These are phyloP conservation scores for Cartodere bifasciata DNA, from an alignment of 2,888 invertebrate genomes.

Conservation along the genomic window DNA sequence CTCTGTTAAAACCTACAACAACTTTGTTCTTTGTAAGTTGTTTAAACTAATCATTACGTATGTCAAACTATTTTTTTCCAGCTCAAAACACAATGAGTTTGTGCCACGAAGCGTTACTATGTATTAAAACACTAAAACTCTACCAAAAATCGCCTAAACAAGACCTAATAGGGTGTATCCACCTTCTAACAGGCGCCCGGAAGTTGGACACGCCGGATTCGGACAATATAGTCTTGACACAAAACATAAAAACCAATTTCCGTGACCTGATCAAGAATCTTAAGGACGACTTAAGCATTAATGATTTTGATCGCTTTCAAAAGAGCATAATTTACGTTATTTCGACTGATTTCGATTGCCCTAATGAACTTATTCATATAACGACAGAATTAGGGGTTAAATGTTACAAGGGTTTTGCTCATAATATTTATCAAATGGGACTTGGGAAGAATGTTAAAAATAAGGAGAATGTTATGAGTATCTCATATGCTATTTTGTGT, in stretches of 20 bases:
- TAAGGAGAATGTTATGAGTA: neutral
- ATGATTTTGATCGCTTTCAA: too few species aligned
- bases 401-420: neutral
- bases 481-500: neutral
- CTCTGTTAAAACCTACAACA: neutral
- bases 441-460: neutral
- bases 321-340: too few species aligned
- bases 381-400: neutral
- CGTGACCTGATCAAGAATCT: too few species aligned
- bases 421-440: slow-evolving; percentile 1
- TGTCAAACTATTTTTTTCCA: too few species aligned
- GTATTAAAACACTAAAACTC: neutral
- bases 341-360: too few species aligned
- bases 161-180: neutral
- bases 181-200: neutral
- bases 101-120: slow-evolving; percentile 1
- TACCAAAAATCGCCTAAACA: neutral
- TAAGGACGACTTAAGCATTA: too few species aligned
- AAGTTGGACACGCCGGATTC: too few species aligned
- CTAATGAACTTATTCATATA: neutral
- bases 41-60: too few species aligned
- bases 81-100: neutral
- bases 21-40: neutral
- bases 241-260: too few species aligned
- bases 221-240: too few species aligned